A percentile compares a stretch with the other conserved stretches of the same genome.
phyloP scores from a whole-genome alignment of 2,797 vertebrate species.

The Cuculus canorus region DNA sequence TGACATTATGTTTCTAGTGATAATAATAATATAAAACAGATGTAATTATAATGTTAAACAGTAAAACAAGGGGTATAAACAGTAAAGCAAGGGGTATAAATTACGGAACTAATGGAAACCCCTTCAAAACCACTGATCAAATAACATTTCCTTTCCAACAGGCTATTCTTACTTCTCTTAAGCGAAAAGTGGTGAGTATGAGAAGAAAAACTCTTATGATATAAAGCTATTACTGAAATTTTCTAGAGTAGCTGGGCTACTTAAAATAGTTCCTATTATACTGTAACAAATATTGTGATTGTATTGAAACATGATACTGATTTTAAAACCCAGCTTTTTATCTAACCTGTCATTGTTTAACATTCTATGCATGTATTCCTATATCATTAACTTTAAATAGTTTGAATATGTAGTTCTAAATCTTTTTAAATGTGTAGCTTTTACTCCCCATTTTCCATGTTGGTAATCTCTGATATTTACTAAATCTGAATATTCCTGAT shows the following conservation, averaged over 20 bases:
- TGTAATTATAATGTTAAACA: background rate
- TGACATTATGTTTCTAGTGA: background rate
- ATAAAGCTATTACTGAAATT: background rate
- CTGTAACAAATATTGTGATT: background rate
- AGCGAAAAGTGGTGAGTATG: background rate
- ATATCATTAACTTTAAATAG: background rate
- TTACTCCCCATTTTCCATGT: background rate
- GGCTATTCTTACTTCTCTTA: background rate
- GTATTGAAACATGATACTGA: background rate
- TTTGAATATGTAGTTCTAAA: background rate
- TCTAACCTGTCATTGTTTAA: background rate
- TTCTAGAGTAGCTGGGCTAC: background rate
- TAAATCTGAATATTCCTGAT: background rate
- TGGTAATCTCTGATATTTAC: background rate
- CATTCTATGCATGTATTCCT: background rate
- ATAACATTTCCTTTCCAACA: background rate
- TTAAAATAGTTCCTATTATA: background rate
- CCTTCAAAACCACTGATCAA: background rate
- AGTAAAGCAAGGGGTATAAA: background rate
- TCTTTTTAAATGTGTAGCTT: background rate
- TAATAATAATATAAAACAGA: background rate
- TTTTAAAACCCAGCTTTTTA: background rate
- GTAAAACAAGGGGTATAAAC: background rate
- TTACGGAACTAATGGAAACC: background rate
- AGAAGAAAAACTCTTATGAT: background rate